Evolutionary conservation across 2,888 invertebrate species (phyloP), one percentile per base, ranked within the genome.

Genomic region (Sarcophaga rosellei): DNA sequence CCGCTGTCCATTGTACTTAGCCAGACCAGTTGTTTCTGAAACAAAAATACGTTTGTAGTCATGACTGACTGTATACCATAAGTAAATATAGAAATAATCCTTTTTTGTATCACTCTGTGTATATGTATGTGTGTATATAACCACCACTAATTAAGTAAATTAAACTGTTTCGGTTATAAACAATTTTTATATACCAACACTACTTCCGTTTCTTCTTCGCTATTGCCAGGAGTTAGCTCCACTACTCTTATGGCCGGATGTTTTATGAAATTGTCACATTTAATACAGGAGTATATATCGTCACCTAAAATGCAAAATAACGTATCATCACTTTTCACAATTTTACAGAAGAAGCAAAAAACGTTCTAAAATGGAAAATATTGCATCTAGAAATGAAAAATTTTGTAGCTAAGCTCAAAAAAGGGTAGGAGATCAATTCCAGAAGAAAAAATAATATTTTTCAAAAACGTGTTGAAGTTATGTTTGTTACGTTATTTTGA

Each of bases 91-190:
- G 53, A 53, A 53, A 12, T 4, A 53, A 53, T 15, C 4, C 53
- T 53, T 53, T 15, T 17, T 15, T 53, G 17, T 17, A 53, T 4
- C 53, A 17, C 17, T 4, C 17, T 15, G 1, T 15, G 53, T 17
- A 53, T 53, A 1, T 61, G 59, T 35, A 59, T 72, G 17, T 72
- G 72, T 59, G 17, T 35, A 10, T 35, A 10, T 10, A 35, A 35
- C 35, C 35, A 3, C 15, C 47, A 73, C 73, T 73, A 73, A 73
- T 73, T 73, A 73, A 73, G 73, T 62, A 73, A 73, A 59, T 72
- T 57, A 72, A 69, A 47, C 68, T 69, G 35, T 35, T 35, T 35
- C 8, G 35, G 35, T 35, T 35, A 35, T 35, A 35, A 35, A 35
- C 10, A 35, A 35, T 35, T 8, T 35, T 35, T 35, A 35, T 35